Evolutionary conservation across 2,113 vertebrate species (phyloP).

Genomic region (Tachuris rubrigastra): DNA sequence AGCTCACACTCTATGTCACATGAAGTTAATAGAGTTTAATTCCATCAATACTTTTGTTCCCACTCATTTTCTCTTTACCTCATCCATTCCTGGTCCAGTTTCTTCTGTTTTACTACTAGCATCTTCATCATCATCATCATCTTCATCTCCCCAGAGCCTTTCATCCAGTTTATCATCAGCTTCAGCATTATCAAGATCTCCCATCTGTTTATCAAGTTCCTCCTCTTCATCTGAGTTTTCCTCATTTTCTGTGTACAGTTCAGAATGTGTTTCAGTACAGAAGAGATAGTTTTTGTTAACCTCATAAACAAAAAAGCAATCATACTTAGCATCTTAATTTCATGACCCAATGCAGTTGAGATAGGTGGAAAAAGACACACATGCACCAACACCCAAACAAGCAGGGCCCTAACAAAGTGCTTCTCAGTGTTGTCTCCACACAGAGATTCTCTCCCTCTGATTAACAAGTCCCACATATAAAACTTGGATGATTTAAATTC

Average conservation of each 20-base stretch:
- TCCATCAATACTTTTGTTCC: neutral
- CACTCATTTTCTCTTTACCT: slow-evolving; percentile 73
- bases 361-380: neutral
- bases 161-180: slow-evolving; percentile 91
- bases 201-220: slow-evolving; percentile 96
- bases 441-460: neutral
- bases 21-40: neutral
- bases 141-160: slow-evolving; percentile 93
- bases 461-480: neutral
- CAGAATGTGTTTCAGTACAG: neutral
- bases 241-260: slow-evolving; percentile 76
- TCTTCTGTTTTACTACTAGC: slow-evolving; percentile 84
- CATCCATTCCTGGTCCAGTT: slow-evolving; percentile 92
- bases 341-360: neutral
- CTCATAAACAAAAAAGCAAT: neutral
- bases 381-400: neutral
- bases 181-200: slow-evolving; percentile 88
- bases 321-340: neutral
- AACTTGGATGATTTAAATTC: neutral
- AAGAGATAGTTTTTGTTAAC: neutral
- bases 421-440: neutral
- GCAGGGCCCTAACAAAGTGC: neutral
- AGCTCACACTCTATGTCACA: neutral
- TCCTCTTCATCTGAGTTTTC: slow-evolving; percentile 84
- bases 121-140: slow-evolving; percentile 75